A percentile compares a stretch with the other conserved stretches of the same genome.
phyloP scores from a whole-genome alignment of 2,888 invertebrate species.

The Timema cristinae region DNA sequence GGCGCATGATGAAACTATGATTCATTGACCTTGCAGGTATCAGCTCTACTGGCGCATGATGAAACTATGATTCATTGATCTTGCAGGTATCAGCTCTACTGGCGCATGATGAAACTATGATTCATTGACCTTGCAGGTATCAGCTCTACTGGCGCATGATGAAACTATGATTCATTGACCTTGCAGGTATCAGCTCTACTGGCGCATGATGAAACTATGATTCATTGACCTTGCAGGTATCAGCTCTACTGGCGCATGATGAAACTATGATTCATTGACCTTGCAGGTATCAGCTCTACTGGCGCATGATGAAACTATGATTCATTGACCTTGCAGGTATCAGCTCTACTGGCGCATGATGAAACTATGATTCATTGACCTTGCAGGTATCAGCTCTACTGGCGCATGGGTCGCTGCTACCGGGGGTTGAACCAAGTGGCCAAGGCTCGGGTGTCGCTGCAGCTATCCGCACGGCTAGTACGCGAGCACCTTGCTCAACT shows the following conservation, averaged over 20 bases:
- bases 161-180: too few relatives aligned
- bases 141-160: conserved; percentile 67
- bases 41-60: conserved; percentile 67
- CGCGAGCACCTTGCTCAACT: conserved; percentile 44
- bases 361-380: too few relatives aligned
- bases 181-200: conserved; percentile 60
- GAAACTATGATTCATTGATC: too few relatives aligned
- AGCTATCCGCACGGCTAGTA: conserved; percentile 58
- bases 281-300: conserved; percentile 60
- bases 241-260: conserved; percentile 67
- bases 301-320: conserved; percentile 52
- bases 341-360: conserved; percentile 67
- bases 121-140: conserved; percentile 44
- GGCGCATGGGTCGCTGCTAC: conserved; percentile 67
- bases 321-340: conserved; percentile 44
- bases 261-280: too few relatives aligned
- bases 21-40: conserved; percentile 44
- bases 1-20: conserved; percentile 52
- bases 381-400: conserved; percentile 60
- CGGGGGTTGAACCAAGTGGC: conserved; percentile 56
- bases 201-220: conserved; percentile 52
- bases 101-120: conserved; percentile 52
- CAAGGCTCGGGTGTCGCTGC: conserved; percentile 61
- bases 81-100: conserved; percentile 60
- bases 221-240: conserved; percentile 44